Evolutionary conservation across 2,113 vertebrate genomes (phyloP), one percentile per base, ranked within the genome.

Genomic region (Forbesichthys papilliferus): DNA sequence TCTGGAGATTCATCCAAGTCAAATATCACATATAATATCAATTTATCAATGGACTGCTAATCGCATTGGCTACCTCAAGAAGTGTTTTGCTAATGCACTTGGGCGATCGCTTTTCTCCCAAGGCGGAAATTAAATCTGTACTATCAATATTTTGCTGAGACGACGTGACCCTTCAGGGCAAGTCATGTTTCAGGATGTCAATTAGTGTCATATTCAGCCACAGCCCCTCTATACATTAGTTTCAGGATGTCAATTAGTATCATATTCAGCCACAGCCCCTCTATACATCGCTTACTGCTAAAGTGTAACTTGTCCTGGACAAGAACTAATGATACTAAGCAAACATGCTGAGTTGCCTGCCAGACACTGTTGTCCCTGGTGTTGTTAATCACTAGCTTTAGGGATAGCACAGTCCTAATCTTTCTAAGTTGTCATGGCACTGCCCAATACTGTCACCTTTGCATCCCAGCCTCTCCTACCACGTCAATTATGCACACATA

Each of bases 381-480:
- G 76, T 74, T 69, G 85, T 84, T 78, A 74, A 83, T 89, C 85
- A 75, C 60, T 9, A n/a, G 14, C 55, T 75, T 75, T 48, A 13
- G 11, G 48, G 77, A 71, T 14, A n/a, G 20, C 11, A 14, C 58
- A 61, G 65, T 75, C 64, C 54, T 76, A 48, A 77, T 66, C 81
- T 16, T 68, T 8, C 46, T 7, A 56, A 48, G 79, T 84, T 68
- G 60, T 73, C 71, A 66, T 66, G 62, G 64, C 54, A 69, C 66
- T 54, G 52, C 62, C 71, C 46, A 69, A 68, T 84, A 63, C 65
- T 74, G 80, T 79, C 71, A 82, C 56, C 69, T 77, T 63, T 78
- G 66, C 79, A 73, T 58, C 76, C 76, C 61, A 74, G 54, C 64
- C 54, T 49, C 46, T 42, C 55, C 46, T 65, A 20, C 27, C 52